phyloP scores from a whole-genome alignment of 2,113 vertebrate genomes.

The Rhabdornis inornatus region DNA sequence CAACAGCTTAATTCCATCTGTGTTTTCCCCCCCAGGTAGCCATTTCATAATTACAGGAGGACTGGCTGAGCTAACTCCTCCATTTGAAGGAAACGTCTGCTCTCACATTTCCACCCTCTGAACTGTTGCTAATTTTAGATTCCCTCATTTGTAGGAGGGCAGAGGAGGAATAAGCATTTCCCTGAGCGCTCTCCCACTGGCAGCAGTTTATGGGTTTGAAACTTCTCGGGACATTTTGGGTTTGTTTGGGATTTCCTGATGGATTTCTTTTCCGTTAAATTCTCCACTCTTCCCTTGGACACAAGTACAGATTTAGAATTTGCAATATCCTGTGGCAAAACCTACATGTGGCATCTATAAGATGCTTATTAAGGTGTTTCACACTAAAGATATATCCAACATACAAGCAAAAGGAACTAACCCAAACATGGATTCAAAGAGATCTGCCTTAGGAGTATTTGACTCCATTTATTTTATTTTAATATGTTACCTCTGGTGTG shows the following conservation, averaged over 20 bases:
- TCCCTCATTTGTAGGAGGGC: neutral
- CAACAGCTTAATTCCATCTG: neutral
- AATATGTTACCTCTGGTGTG: neutral
- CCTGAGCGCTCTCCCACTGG: neutral
- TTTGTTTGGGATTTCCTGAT: neutral
- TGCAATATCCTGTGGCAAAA: neutral
- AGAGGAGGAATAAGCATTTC: neutral
- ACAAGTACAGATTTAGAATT: neutral
- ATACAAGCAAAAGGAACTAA: neutral
- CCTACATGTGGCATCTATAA: neutral
- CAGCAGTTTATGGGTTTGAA: neutral
- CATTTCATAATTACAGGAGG: neutral
- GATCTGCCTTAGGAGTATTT: neutral
- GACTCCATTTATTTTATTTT: neutral
- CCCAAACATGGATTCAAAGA: neutral
- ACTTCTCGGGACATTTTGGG: neutral
- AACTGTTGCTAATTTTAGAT: neutral
- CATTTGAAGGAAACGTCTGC: neutral
- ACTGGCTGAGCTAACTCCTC: neutral
- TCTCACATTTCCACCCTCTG: neutral
- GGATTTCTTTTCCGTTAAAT: neutral
- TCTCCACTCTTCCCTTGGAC: accelerated
- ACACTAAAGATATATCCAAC: neutral
- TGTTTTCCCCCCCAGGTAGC: neutral
- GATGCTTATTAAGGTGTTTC: neutral